Percentiles rank a stretch among this genome's conserved stretches.
phyloP scores from a whole-genome alignment of 1,140 invertebrate species.

The Coelopa frigida region DNA sequence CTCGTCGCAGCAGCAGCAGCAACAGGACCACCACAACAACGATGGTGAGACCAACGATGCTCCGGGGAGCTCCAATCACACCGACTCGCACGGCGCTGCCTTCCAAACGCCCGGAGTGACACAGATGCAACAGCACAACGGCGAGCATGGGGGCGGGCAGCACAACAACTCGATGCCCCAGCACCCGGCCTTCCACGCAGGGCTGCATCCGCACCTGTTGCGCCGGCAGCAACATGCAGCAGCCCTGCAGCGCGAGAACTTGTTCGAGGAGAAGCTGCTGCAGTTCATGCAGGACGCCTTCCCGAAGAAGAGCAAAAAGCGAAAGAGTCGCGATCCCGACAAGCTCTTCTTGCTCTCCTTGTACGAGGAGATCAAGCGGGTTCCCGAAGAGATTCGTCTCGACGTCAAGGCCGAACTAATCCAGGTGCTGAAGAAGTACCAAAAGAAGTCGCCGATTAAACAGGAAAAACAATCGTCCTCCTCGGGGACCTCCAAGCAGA shows the following conservation, averaged over 20 bases:
- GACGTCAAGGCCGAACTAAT: constrained; percentile 40
- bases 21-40: constrained; percentile 36
- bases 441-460: constrained; percentile 35
- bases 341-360: constrained; percentile 35
- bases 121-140: constrained; percentile 29
- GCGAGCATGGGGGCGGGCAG: constrained; percentile 28
- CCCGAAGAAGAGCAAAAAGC: constrained; percentile 41
- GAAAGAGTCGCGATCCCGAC: constrained; percentile 38
- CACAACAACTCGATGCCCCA: constrained; percentile 31
- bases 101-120: constrained; percentile 31
- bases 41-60: constrained; percentile 40
- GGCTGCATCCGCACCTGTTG: constrained; percentile 35
- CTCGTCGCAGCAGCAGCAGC: constrained; percentile 2
- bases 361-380: constrained; percentile 38
- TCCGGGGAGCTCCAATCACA: constrained; percentile 32
- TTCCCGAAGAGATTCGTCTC: constrained; percentile 37
- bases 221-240: constrained; percentile 26
- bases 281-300: constrained; percentile 43
- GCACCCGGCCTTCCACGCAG: constrained; percentile 34
- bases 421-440: constrained; percentile 41
- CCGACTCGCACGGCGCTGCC: constrained; percentile 23
- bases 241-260: constrained; percentile 25
- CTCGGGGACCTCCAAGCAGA: constrained; percentile 16
- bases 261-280: constrained; percentile 38
- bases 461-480: constrained; percentile 27